A percentile compares a stretch with the other conserved stretches of the same genome.
Evolutionary conservation across 2,888 invertebrate genomes (phyloP).

Genomic region (Apodemia mormo): DNA sequence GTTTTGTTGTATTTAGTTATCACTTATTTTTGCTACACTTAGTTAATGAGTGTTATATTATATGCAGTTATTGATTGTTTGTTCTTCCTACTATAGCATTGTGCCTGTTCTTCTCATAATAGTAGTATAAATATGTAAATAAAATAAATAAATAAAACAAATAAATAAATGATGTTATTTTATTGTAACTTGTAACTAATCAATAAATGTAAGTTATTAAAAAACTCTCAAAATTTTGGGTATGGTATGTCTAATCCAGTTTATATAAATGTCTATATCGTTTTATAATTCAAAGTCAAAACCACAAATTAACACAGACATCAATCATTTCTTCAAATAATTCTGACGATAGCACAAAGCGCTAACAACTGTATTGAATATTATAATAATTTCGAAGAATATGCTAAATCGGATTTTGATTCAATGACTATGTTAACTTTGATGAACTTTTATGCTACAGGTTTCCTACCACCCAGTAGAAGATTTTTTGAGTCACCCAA

Average conservation of each 20-base stretch:
- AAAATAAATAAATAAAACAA: no score
- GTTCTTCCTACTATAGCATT: no score
- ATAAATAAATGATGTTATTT: no score
- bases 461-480: not conserved
- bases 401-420: conserved; percentile 31
- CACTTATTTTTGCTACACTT: no score
- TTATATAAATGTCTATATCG: not conserved
- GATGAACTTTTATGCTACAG: not conserved
- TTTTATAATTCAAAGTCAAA: not conserved
- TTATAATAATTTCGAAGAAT: conserved; percentile 5
- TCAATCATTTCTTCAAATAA: conserved; percentile 29
- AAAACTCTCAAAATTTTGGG: not conserved
- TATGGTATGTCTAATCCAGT: not conserved
- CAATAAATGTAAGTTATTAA: no score
- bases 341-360: conserved; percentile 23
- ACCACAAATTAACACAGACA: conserved; percentile 30
- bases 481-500: not conserved
- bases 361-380: conserved; percentile 26
- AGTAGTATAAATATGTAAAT: no score
- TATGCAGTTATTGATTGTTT: no score
- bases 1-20: no score
- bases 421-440: conserved; percentile 37
- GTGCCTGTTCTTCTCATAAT: no score
- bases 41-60: no score
- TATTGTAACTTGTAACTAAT: no score